Percentiles rank a stretch among this genome's conserved stretches.
Evolutionary conservation across 1,140 invertebrate genomes (phyloP).

Genomic region (Steinernema feltiae): DNA sequence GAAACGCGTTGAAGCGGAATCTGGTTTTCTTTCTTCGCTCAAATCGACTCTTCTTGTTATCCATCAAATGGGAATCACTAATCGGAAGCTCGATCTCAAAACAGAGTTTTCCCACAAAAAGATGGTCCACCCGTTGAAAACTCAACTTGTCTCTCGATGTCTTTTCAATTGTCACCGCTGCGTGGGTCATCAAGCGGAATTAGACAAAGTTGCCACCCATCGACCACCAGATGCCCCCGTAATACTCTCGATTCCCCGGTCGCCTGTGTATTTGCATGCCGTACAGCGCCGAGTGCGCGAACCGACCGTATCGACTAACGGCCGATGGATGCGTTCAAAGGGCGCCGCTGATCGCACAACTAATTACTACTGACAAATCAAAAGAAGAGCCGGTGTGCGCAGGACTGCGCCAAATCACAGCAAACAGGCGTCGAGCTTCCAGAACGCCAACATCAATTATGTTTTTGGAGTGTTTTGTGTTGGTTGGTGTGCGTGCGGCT

Average conservation of each 20-base stretch:
- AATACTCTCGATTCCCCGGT: neutral
- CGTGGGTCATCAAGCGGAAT: neutral
- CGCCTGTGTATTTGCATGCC: neutral
- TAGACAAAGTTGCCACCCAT: neutral
- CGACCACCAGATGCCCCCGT: neutral
- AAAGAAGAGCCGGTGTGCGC: neutral
- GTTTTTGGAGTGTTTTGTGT: neutral
- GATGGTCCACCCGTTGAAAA: too few relatives aligned
- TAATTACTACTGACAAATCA: constrained; percentile 6
- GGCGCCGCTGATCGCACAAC: neutral
- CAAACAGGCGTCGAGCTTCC: constrained; percentile 10
- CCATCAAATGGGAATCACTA: neutral
- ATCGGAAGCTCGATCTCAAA: too few relatives aligned
- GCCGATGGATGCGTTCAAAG: constrained; percentile 5
- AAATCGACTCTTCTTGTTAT: neutral
- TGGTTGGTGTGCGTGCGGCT: neutral
- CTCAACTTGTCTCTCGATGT: neutral
- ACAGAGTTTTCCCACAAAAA: neutral
- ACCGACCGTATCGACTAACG: neutral
- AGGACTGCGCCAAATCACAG: neutral
- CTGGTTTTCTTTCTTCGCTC: neutral
- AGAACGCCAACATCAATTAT: constrained; percentile 2
- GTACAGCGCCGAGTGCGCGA: neutral
- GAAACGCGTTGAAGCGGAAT: neutral
- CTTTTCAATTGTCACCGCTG: neutral